These are phyloP conservation scores for Gari tellinella DNA, from an alignment of 2,888 invertebrate species.

Conservation along the genomic window DNA sequence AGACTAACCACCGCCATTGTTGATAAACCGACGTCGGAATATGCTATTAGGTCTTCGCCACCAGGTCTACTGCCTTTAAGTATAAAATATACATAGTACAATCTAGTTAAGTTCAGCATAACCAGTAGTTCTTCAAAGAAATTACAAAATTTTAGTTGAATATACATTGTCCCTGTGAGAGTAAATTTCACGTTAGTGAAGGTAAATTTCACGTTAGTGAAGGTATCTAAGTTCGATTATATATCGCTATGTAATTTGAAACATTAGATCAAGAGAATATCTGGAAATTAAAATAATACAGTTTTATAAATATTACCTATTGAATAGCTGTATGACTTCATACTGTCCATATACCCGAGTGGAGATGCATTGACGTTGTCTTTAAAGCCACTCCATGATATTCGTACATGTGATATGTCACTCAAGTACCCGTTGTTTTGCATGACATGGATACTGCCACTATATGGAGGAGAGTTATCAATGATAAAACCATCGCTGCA, in stretches of 20 bases:
- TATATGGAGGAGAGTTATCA: slow-evolving; percentile 26
- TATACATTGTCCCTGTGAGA: no score
- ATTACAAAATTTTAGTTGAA: no score
- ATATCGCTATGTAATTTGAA: no score
- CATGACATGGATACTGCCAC: slow-evolving; percentile 18
- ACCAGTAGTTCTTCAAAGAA: no score
- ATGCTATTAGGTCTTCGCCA: neutral
- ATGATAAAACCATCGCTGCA: slow-evolving; percentile 46
- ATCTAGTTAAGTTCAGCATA: no score
- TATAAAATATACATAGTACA: no score
- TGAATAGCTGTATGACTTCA: slow-evolving; percentile 18
- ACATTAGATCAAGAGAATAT: no score
- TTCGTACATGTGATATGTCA: neutral
- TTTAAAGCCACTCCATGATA: slow-evolving; percentile 34
- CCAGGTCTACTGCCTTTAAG: slow-evolving; percentile 5
- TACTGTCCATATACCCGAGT: slow-evolving; percentile 24
- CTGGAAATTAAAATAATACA: no score
- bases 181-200: no score
- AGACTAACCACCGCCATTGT: no score
- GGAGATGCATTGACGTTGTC: slow-evolving; percentile 17
- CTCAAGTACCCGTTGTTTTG: slow-evolving; percentile 22
- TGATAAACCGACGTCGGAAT: neutral
- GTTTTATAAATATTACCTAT: slow-evolving; percentile 39
- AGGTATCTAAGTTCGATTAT: no score
- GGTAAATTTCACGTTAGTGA: no score